Base-by-base conservation (phyloP, 92 coral and sea anemone genomes). In the Phenganax marumi region DNA sequence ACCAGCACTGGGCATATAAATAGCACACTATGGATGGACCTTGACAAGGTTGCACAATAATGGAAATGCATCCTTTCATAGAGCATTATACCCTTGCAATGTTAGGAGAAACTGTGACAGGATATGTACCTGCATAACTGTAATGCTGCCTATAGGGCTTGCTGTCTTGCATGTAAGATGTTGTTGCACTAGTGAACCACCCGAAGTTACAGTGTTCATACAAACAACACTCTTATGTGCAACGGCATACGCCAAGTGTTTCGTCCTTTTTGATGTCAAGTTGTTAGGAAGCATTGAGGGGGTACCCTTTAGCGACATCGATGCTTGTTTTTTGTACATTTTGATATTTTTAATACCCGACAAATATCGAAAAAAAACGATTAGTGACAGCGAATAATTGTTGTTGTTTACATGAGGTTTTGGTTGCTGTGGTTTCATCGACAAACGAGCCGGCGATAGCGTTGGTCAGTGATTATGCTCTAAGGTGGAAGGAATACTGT, bases 211-310 rank as follows among this genome's bases (percentile, higher is more conserved):
- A 62, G 86, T 95, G 60, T 93, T 89, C 26, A 95, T 84, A 86
- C 98, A 95, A 86, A 95, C 98, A 88, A 95, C 91, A 33, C 97
- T 90, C 81, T 92, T 95, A 79, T 95, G 98, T 10, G 92, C 97
- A 10, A 92, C 97, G 8, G 97, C 98, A 66, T 92, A 95, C 0
- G 96, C 85, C 14, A 85, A 18, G 61, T 85, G 83, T 74, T 84
- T 85, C 52, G 91, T 85, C 70, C 85, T 73, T 70, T 87, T 70
- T 77, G 93, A 79, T 14, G 93, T 92, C 79, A 95, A 69, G 74
- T 95, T 95, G 54, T 95, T 95, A 70, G 96, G 90, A 57, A 95
- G 88, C 76, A 91, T 71, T 48, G 98, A 95, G 19, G 98, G 96
- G 71, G 97, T 95, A 51, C 90, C 97, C 80, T 91, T 95, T 10